Evolutionary conservation across 1,140 invertebrate genomes (phyloP).

Genomic region (Andricus grossulariae): DNA sequence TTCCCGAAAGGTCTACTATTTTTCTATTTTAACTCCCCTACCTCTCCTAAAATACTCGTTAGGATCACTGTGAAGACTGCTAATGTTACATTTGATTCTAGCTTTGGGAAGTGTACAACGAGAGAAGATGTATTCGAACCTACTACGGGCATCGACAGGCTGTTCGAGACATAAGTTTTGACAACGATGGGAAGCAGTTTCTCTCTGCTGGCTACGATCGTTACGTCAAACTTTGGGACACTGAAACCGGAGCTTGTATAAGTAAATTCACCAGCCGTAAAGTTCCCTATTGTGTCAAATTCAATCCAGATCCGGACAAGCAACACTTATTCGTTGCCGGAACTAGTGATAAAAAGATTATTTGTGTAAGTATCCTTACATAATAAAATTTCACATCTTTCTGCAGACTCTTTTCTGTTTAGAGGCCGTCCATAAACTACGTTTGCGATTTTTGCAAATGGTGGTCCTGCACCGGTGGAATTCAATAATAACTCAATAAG

Average conservation of each 20-base stretch:
- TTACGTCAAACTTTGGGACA: constrained; percentile 99
- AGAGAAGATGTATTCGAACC: constrained; percentile 94
- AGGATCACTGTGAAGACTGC: too few relatives aligned
- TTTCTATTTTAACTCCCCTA: too few relatives aligned
- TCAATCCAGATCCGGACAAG: constrained; percentile 97
- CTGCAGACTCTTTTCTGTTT: background rate
- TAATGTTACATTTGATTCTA: constrained; percentile 69
- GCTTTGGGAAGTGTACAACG: constrained; percentile 99
- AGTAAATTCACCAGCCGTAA: constrained; percentile 95
- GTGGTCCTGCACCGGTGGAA: too few relatives aligned
- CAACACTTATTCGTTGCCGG: constrained; percentile 98
- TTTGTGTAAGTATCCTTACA: constrained; percentile 86
- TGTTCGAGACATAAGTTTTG: constrained; percentile 97
- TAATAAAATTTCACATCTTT: constrained; percentile 34
- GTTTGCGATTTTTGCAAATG: too few relatives aligned
- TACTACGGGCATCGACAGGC: constrained; percentile 98
- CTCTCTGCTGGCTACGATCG: constrained; percentile 95
- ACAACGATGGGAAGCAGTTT: constrained; percentile 95
- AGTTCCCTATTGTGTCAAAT: constrained; percentile 98
- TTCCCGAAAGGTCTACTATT: too few relatives aligned
- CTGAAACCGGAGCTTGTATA: constrained; percentile 95
- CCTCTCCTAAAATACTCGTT: too few relatives aligned
- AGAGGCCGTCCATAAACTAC: too few relatives aligned
- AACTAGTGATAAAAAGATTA: constrained; percentile 99
- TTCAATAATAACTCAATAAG: too few relatives aligned